Percentiles rank a stretch among this genome's conserved stretches.
Conservation (phyloP, 1,140 invertebrate species). For the Eurytemora carolleeae region DNA sequence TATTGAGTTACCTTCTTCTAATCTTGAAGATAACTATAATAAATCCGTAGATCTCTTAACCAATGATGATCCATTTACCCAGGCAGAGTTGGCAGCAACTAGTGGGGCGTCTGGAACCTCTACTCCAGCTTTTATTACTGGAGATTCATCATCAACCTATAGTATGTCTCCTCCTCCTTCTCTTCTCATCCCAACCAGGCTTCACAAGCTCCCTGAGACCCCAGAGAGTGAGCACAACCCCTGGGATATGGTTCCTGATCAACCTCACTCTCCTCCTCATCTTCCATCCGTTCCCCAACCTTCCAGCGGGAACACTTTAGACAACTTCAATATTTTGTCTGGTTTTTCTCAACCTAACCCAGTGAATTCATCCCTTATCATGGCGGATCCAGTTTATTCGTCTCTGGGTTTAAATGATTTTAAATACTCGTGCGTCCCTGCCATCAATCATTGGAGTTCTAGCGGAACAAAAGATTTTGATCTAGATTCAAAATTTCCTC, state of each 20-base stretch:
- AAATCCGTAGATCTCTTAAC: background rate
- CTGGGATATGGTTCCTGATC: constrained; percentile 18
- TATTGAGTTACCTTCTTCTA: background rate
- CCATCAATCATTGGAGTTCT: too few species aligned
- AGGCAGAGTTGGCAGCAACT: constrained; percentile 2
- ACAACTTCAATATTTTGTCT: too few species aligned
- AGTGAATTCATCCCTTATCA: too few species aligned
- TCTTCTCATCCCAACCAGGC: background rate
- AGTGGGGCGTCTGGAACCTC: constrained; percentile 1
- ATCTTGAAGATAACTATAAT: background rate
- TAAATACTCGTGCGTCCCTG: too few species aligned
- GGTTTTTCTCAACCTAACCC: too few species aligned
- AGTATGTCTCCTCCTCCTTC: background rate
- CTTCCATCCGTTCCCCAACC: too few species aligned
- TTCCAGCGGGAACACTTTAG: too few species aligned
- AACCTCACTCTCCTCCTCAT: too few species aligned
- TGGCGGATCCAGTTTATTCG: too few species aligned
- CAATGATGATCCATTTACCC: background rate
- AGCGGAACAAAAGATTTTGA: too few species aligned
- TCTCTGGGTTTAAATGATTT: too few species aligned
- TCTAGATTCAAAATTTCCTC: too few species aligned
- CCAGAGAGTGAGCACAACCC: constrained; percentile 4
- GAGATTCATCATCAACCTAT: background rate
- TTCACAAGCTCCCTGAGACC: background rate
- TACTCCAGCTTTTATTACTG: background rate